Base-by-base conservation (phyloP, 30 jellyfish, hydroid and myxozoan genomes). In the Hydractinia symbiolongicarpus region DNA sequence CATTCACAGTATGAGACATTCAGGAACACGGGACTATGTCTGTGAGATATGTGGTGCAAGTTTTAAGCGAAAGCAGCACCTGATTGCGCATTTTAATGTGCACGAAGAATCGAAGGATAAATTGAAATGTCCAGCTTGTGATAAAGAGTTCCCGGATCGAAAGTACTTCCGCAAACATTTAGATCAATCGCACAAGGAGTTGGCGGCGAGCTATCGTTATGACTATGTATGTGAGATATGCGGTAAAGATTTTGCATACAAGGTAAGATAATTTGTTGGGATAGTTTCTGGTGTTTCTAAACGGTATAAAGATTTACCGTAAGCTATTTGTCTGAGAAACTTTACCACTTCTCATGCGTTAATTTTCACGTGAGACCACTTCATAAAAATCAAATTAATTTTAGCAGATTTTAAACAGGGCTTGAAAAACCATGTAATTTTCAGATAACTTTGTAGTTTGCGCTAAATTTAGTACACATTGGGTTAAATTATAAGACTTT, bases 1-100 rank as follows among this genome's bases (percentile, higher is more conserved):
- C 80, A 77, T 77, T 60, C 85, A 77, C 85, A 77, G 85, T 56
- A 77, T 77, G 85, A 15, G 85, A 9, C 85, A 77, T 77, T 77
- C 85, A 8, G 85, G 85, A 53, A 77, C 85, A 55, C 85, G 85
- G 20, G 85, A 77, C 58, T 76, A 77, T 60, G 76, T 77, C 53
- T 77, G 85, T 30, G 85, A 77, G 16, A 77, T 53, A 30, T 77
- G 85, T 49, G 85, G 85, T 17, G 85, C 85, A 9, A 20, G 66
- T 60, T 77, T 77, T 54, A 77, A 77, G 30, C 73, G 85, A 1
- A 77, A 77, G 7, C 85, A 77, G 15, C 85, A 77, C 58, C 49
- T 77, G 55, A 77, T 53, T 60, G 85, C 85, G 11, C 85, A 77
- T 60, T 17, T 55, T 0, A 77, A 77, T 56, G 55, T 60, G 19